A percentile compares a stretch with the other conserved stretches of the same genome.
Evolutionary conservation across 2,797 vertebrate species (phyloP).

Genomic region (Telmatherina bonti): DNA sequence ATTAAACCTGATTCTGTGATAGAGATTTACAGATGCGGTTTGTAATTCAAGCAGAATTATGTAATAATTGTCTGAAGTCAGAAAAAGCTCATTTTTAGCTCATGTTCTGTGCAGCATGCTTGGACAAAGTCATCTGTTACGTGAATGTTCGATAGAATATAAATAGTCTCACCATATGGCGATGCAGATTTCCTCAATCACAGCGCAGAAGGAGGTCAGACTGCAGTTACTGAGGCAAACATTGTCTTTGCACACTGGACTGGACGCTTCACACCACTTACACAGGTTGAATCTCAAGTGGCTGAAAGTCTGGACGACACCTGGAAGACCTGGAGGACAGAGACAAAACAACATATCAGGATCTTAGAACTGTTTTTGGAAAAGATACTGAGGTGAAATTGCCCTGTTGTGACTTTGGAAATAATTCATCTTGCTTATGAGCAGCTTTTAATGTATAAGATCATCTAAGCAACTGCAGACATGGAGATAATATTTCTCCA

Average conservation of each 20-base stretch:
- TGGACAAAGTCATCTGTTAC: not conserved
- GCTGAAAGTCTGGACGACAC: conserved; percentile 66
- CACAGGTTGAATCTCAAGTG: conserved; percentile 88
- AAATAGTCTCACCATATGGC: conserved; percentile 84
- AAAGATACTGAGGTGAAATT: not conserved
- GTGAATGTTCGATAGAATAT: not conserved
- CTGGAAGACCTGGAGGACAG: conserved; percentile 64
- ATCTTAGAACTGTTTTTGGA: not conserved
- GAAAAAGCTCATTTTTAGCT: too few relatives aligned
- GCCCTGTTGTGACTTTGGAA: too few relatives aligned
- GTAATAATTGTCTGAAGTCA: too few relatives aligned
- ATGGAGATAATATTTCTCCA: too few relatives aligned
- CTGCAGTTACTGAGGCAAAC: conserved; percentile 90
- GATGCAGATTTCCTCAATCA: conserved; percentile 88
- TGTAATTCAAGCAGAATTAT: too few relatives aligned
- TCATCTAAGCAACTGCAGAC: too few relatives aligned
- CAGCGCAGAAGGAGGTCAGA: conserved; percentile 87
- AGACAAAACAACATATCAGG: not conserved
- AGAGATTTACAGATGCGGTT: too few relatives aligned
- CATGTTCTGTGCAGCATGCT: too few relatives aligned
- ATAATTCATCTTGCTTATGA: too few relatives aligned
- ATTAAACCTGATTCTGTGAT: too few relatives aligned
- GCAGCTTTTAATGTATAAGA: too few relatives aligned
- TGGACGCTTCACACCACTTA: conserved; percentile 88
- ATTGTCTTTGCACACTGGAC: conserved; percentile 83